Evolutionary conservation across 2,113 vertebrate species (phyloP).

Genomic region (Urocitellus parryii): DNA sequence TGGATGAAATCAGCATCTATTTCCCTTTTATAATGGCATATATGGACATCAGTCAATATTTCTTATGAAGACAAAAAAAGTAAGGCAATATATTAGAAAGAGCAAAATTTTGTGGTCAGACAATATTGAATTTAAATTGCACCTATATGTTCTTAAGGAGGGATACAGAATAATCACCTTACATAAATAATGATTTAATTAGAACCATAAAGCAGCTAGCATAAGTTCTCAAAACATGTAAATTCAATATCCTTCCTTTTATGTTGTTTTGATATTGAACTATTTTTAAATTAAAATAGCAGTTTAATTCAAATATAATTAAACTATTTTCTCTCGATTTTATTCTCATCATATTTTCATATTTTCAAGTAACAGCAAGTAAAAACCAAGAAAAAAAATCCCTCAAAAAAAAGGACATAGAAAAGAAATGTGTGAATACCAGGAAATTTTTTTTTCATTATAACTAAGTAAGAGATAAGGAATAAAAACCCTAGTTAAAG

Average conservation of each 20-base stretch:
- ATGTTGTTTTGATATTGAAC: not conserved
- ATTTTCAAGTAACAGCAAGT: conserved; percentile 29
- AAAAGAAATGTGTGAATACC: not conserved
- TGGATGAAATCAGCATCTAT: not conserved
- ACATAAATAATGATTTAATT: not conserved
- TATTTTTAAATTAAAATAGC: not conserved
- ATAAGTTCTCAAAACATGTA: not conserved
- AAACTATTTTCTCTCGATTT: not conserved
- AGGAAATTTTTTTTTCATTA: not conserved
- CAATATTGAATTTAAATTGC: not conserved
- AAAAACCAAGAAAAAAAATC: not conserved
- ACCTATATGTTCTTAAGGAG: not conserved
- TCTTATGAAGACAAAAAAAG: not conserved
- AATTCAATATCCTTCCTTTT: not conserved
- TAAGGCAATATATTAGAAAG: not conserved
- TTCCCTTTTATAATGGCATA: not conserved
- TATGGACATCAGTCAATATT: not conserved
- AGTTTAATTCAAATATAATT: not conserved
- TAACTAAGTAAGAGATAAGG: not conserved
- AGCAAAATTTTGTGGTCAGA: not conserved
- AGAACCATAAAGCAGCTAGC: not conserved
- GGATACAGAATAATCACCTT: not conserved
- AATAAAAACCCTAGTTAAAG: not conserved
- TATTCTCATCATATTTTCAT: not conserved
- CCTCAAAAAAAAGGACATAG: not conserved